Base-by-base conservation (phyloP, 2,888 invertebrate genomes). In the Cataglyphis altisquamis region DNA sequence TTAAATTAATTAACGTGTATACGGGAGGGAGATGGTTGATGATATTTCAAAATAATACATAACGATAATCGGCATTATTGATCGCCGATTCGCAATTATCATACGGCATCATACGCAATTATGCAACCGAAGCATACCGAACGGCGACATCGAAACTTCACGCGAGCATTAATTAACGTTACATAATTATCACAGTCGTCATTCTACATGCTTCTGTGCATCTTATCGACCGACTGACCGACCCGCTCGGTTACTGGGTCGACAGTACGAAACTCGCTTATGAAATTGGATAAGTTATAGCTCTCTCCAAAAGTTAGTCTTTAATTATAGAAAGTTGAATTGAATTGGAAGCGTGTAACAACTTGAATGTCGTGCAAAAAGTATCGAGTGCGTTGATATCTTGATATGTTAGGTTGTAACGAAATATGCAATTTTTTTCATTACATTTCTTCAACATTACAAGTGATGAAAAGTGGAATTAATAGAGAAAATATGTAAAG, bases 321-420 rank as follows among this genome's bases (percentile, higher is more conserved):
- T 8, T 60, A 25, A 70, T 70, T 78, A 32, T 62, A 60, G 48
- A 78, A 70, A 78, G 72, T 78, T 78, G 60, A 78, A 78, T 78
- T 62, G 60, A 78, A 78, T 78, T 78, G 60, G 72, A 70, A 78
- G 36, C n/a, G n/a, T 36, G 21, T 62, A 70, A 41, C n/a, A 29
- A 57, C 21, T 45, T 3, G 45, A 36, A 21, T 57, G 18, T 70
- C 18, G 45, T 57, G 25, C 45, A 25, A 25, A 36, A 78, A 57
- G 60, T 45, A 78, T 9, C 36, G 21, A 48, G 21, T 21, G 41
- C 21, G 6, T 67, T 60, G 57, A 45, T 60, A 48, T 29, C 8
- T 45, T 25, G 25, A 25, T 25, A 9, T 39, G 9, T 57, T 32
- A 67, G n/a, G n/a, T 18, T 39, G 41, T 67, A 55, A 67, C 15